Evolutionary conservation across 2,113 vertebrate species (phyloP).

Genomic region (Burhinus bistriatus): DNA sequence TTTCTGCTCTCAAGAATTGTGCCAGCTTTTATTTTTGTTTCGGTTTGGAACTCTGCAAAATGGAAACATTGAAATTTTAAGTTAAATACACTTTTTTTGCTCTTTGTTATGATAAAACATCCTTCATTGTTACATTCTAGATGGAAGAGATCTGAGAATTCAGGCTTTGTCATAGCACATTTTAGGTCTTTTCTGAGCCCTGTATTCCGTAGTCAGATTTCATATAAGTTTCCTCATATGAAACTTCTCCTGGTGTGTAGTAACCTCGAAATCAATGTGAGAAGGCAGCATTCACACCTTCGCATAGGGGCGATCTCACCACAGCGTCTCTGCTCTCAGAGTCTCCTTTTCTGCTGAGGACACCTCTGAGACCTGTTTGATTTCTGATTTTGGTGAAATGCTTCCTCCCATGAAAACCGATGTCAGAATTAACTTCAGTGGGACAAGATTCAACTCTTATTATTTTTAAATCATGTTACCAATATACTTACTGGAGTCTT

Average conservation of each 20-base stretch:
- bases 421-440: background rate
- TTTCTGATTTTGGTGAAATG: background rate
- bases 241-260: accelerated
- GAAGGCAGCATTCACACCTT: background rate
- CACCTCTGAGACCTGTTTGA: background rate
- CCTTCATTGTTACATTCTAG: accelerated
- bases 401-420: background rate
- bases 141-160: background rate
- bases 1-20: background rate
- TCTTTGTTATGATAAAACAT: background rate
- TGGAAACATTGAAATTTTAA: background rate
- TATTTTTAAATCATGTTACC: background rate
- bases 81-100: background rate
- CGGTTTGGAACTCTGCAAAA: background rate
- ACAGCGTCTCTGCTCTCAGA: background rate
- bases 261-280: background rate
- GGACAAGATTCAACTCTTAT: background rate
- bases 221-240: background rate
- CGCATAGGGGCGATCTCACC: background rate
- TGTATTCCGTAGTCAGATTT: background rate
- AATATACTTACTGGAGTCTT: background rate
- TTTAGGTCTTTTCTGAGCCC: background rate
- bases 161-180: background rate
- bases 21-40: background rate
- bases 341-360: background rate